phyloP scores from a whole-genome alignment of 2,888 invertebrate species.

The Pheosia tremula region DNA sequence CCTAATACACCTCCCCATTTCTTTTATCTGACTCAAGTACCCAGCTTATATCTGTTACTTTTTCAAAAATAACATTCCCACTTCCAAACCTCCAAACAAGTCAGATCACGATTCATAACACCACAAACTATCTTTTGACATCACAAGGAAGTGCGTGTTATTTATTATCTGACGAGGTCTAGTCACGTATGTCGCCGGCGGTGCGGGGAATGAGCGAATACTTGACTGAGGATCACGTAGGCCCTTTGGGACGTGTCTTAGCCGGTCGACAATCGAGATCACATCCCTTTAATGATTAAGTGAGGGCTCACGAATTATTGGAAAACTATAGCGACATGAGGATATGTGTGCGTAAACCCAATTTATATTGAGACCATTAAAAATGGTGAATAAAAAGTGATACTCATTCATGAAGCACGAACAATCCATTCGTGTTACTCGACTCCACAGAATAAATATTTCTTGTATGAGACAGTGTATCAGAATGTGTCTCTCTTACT shows the following conservation, averaged over 20 bases:
- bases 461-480: no score
- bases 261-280: constrained; percentile 24
- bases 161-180: constrained; percentile 7
- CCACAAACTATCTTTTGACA: constrained; percentile 3
- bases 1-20: no score
- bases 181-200: constrained; percentile 29
- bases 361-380: no score
- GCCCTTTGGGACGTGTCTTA: constrained; percentile 24
- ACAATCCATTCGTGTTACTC: no score
- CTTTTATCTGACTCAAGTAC: no score
- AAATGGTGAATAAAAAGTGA: no score
- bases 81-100: not conserved
- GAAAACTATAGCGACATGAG: not conserved
- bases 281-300: constrained; percentile 32
- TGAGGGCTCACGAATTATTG: constrained; percentile 9
- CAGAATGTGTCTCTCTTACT: no score
- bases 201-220: constrained; percentile 21
- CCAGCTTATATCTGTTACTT: no score
- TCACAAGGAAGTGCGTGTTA: constrained; percentile 8
- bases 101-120: not conserved
- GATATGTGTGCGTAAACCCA: no score
- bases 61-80: not conserved
- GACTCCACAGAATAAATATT: no score
- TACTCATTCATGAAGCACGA: no score
- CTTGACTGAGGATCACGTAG: constrained; percentile 28